Conservation (phyloP, 2,113 vertebrate species). For the Xiphophorus maculatus region DNA sequence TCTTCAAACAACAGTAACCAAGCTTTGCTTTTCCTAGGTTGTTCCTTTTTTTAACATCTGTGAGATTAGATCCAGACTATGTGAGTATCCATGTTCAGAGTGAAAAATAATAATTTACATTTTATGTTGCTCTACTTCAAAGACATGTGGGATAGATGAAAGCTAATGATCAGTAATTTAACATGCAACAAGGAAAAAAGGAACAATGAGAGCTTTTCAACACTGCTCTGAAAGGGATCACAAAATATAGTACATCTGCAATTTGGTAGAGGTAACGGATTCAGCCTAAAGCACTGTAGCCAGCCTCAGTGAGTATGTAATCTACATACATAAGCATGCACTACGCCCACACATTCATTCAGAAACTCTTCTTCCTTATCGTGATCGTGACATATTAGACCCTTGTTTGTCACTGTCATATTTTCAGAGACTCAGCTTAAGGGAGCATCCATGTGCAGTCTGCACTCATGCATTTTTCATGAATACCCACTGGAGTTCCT, state of each 20-base stretch:
- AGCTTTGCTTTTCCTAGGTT: conserved; percentile 8
- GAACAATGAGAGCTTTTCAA: neutral
- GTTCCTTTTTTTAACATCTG: conserved; percentile 9
- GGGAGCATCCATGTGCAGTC: conserved; percentile 69
- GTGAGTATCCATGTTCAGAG: neutral
- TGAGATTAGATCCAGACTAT: conserved; percentile 22
- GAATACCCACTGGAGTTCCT: conserved; percentile 64
- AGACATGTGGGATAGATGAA: neutral
- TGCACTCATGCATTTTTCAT: conserved; percentile 80
- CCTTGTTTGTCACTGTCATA: conserved; percentile 75
- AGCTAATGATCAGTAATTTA: conserved; percentile 28
- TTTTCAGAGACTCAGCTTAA: conserved; percentile 66
- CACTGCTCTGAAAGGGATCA: neutral
- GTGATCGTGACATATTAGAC: conserved; percentile 58
- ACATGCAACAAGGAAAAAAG: conserved; percentile 36
- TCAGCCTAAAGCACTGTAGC: conserved; percentile 37
- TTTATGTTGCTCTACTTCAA: conserved; percentile 20
- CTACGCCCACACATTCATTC: conserved; percentile 34
- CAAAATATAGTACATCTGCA: conserved; percentile 5
- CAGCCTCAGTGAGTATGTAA: conserved; percentile 37
- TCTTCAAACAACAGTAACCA: conserved; percentile 14
- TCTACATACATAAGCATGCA: conserved; percentile 41
- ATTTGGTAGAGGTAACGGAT: neutral
- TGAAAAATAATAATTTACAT: conserved; percentile 11
- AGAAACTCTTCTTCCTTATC: conserved; percentile 40